Evolutionary conservation across 2,888 invertebrate genomes (phyloP).

Genomic region (Prosapia bicincta): DNA sequence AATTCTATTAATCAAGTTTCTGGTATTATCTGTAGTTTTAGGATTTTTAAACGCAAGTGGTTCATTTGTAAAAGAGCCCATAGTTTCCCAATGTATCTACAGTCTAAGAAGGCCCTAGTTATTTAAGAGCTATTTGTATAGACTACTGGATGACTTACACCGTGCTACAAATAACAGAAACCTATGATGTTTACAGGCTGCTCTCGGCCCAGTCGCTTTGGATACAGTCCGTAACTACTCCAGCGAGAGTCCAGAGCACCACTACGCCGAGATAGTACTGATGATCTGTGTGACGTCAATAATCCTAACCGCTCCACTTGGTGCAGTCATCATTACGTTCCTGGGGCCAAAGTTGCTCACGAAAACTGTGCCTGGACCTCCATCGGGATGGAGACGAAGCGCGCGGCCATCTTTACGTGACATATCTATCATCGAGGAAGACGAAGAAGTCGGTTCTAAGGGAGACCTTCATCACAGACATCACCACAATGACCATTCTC

Average conservation of each 20-base stretch:
- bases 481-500: background rate
- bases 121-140: no score
- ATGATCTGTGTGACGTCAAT: constrained; percentile 78
- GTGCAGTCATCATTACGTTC: constrained; percentile 78
- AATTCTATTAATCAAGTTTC: no score
- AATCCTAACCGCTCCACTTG: constrained; percentile 78
- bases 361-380: constrained; percentile 61
- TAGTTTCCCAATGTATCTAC: no score
- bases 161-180: no score
- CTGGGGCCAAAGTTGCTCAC: constrained; percentile 72
- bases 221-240: constrained; percentile 56
- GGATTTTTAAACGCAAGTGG: no score
- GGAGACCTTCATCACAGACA: background rate
- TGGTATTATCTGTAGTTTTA: no score
- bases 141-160: no score
- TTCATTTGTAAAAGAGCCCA: no score
- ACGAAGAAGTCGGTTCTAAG: constrained; percentile 61
- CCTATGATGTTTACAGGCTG: constrained; percentile 63
- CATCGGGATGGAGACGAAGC: constrained; percentile 71
- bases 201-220: constrained; percentile 73
- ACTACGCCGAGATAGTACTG: constrained; percentile 66
- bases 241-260: constrained; percentile 45
- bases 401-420: constrained; percentile 81
- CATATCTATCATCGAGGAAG: constrained; percentile 82
- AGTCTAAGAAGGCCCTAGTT: no score